phyloP scores from a whole-genome alignment of 2,888 invertebrate species.

The Papilio protenor region DNA sequence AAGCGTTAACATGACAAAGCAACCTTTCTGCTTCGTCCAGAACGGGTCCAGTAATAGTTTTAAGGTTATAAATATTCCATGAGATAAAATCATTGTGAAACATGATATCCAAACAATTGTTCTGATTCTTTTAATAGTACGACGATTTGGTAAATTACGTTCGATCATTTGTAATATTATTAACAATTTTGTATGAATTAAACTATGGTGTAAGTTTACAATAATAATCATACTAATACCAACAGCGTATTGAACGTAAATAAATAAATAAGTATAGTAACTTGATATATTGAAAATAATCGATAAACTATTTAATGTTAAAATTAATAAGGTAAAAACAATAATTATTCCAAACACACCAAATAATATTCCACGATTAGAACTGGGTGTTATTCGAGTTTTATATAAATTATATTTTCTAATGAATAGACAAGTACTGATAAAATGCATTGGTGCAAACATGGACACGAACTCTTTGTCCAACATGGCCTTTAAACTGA shows the following conservation, averaged over 20 bases:
- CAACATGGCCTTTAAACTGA: no score
- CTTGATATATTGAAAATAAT: neutral
- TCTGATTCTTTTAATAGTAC: neutral
- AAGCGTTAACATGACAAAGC: neutral
- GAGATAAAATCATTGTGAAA: neutral
- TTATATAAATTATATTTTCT: constrained; percentile 12
- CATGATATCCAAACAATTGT: constrained; percentile 4
- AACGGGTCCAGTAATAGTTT: neutral
- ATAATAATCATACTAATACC: neutral
- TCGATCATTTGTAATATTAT: neutral
- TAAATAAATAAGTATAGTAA: neutral
- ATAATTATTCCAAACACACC: neutral
- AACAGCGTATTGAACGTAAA: constrained; percentile 1
- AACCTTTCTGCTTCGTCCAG: neutral
- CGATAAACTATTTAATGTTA: constrained; percentile 6
- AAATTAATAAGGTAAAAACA: neutral
- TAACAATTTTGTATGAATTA: neutral
- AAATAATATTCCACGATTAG: neutral
- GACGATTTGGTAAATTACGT: neutral
- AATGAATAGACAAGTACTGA: neutral
- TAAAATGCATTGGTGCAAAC: neutral
- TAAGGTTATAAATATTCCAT: neutral
- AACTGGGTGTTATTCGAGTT: neutral
- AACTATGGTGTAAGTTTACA: neutral
- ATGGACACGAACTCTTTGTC: no score